Conservation (phyloP, 1,140 invertebrate genomes). For the Drosophila repletoides region DNA sequence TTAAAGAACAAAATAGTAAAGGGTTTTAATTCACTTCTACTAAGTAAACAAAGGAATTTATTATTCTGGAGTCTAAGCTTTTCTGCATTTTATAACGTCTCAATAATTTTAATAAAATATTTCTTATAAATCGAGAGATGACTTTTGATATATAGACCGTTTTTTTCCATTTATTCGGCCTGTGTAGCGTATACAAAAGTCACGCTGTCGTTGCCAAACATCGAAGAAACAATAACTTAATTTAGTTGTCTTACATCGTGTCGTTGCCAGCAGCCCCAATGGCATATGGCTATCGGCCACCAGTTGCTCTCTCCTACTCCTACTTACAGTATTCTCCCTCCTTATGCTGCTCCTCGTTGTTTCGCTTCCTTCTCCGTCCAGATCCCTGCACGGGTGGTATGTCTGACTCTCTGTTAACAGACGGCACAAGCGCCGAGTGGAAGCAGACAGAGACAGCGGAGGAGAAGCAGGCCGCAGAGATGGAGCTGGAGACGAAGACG, state of each 20-base stretch:
- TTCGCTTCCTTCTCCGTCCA: no score
- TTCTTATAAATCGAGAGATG: no score
- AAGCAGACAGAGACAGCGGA: conserved; percentile 9
- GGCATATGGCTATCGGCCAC: conserved; percentile 32
- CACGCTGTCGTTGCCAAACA: not conserved
- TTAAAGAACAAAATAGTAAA: no score
- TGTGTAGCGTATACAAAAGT: conserved; percentile 31
- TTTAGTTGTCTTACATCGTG: conserved; percentile 78
- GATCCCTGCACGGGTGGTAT: conserved; percentile 63
- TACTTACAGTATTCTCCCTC: conserved; percentile 14
- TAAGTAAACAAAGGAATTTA: no score
- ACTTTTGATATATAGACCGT: not conserved
- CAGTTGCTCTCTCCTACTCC: not conserved
- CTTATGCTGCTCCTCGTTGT: not conserved
- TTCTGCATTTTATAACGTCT: no score
- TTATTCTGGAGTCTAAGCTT: no score
- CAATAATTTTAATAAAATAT: no score
- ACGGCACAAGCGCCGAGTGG: conserved; percentile 1
- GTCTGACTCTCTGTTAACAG: conserved; percentile 51
- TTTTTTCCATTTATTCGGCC: not conserved
- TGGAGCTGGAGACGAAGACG: conserved; percentile 17
- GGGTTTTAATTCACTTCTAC: no score
- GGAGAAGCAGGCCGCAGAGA: conserved; percentile 56
- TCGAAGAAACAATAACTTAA: conserved; percentile 69
- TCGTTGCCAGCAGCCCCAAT: conserved; percentile 56